Conservation (phyloP, 2,888 invertebrate genomes). For the Spisula solida region DNA sequence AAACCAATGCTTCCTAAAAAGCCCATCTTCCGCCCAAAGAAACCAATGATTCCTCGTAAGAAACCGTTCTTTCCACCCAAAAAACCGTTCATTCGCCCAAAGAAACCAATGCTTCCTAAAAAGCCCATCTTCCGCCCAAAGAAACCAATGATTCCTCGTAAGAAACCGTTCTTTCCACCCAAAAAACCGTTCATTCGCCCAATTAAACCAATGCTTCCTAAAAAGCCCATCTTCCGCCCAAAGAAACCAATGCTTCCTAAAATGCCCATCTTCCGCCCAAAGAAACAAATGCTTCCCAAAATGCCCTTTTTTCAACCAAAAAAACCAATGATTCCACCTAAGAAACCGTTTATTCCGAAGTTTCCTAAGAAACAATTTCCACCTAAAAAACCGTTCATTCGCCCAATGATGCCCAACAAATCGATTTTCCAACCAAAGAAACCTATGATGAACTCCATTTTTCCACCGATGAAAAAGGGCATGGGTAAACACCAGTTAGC, state of each 20-base stretch:
- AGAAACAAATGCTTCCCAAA: background rate
- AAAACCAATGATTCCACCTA: slow-evolving; percentile 3
- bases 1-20: background rate
- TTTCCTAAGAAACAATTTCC: no score
- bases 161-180: background rate
- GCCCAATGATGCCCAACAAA: background rate
- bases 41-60: background rate
- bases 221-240: background rate
- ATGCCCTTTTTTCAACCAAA: background rate
- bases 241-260: background rate
- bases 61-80: background rate
- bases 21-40: slow-evolving; percentile 6
- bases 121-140: background rate
- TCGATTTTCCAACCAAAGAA: background rate
- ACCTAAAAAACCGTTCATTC: background rate
- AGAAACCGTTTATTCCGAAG: slow-evolving; percentile 30
- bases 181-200: background rate
- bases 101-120: background rate
- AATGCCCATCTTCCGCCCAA: background rate
- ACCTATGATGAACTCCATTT: background rate
- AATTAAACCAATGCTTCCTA: background rate
- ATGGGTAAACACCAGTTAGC: background rate
- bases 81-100: background rate
- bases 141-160: background rate
- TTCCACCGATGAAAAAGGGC: background rate